phyloP scores from a whole-genome alignment of 2,113 vertebrate genomes.

The Ranitomeya variabilis region DNA sequence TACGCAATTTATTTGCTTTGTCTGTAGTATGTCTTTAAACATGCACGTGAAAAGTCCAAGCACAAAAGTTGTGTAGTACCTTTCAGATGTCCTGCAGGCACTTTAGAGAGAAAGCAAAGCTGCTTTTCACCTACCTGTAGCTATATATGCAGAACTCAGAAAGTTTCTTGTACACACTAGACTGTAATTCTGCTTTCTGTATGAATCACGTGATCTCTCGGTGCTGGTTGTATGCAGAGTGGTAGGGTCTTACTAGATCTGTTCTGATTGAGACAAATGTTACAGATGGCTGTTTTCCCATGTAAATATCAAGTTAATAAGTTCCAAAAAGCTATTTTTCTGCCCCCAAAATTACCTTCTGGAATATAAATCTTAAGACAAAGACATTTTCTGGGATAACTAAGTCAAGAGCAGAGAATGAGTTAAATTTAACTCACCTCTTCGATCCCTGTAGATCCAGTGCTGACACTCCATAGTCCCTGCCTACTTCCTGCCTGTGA shows the following conservation, averaged over 20 bases:
- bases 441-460: no score
- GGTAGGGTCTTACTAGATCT: neutral
- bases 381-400: no score
- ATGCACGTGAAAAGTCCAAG: no score
- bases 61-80: no score
- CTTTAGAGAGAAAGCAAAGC: neutral
- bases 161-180: neutral
- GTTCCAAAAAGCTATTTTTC: no score
- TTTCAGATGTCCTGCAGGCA: no score
- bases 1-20: no score
- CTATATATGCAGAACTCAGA: neutral
- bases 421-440: no score
- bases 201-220: neutral
- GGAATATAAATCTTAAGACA: neutral
- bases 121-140: neutral
- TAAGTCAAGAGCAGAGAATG: no score
- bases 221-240: neutral
- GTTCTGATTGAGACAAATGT: neutral
- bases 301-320: neutral
- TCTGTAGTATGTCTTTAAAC: no score
- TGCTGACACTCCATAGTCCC: no score
- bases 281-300: neutral
- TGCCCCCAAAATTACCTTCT: neutral
- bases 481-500: no score
- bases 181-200: neutral